These are phyloP conservation scores for Megathymus violae DNA, from an alignment of 1,140 invertebrate genomes.

Conservation along the genomic window DNA sequence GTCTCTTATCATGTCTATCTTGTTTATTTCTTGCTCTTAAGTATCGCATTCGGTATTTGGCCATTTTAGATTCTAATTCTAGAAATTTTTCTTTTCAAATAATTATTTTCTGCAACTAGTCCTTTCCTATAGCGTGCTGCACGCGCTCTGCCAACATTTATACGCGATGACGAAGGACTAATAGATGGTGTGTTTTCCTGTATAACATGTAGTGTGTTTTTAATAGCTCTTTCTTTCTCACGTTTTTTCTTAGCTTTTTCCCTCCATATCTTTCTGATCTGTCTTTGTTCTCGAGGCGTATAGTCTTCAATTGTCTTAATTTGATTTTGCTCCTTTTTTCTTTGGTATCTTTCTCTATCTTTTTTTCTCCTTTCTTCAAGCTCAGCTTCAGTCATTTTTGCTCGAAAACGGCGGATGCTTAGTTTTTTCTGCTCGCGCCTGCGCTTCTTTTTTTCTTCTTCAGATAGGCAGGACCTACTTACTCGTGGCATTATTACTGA, in stretches of 20 bases:
- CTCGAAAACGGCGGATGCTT: constrained; percentile 14
- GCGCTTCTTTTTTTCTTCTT: constrained; percentile 36
- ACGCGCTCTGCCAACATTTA: background rate
- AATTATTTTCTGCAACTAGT: background rate
- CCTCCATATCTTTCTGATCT: constrained; percentile 43
- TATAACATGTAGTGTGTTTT: background rate
- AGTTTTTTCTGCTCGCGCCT: background rate
- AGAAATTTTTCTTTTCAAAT: no score
- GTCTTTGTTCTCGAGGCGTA: constrained; percentile 35
- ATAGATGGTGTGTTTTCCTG: background rate
- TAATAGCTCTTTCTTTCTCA: constrained; percentile 1
- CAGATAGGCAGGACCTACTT: background rate
- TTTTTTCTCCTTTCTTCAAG: constrained; percentile 39
- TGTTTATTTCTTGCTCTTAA: background rate
- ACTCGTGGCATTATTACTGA: no score
- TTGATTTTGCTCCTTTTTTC: constrained; percentile 29
- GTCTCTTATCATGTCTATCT: background rate
- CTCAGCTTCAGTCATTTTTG: constrained; percentile 28
- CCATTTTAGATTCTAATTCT: background rate
- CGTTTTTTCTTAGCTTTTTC: constrained; percentile 37
- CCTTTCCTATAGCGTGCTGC: background rate
- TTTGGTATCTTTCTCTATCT: constrained; percentile 41
- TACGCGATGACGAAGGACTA: background rate
- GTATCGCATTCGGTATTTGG: background rate
- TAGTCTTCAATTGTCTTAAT: constrained; percentile 41